Evolutionary conservation across 2,797 vertebrate genomes (phyloP).

Genomic region (Smutsia gigantea): DNA sequence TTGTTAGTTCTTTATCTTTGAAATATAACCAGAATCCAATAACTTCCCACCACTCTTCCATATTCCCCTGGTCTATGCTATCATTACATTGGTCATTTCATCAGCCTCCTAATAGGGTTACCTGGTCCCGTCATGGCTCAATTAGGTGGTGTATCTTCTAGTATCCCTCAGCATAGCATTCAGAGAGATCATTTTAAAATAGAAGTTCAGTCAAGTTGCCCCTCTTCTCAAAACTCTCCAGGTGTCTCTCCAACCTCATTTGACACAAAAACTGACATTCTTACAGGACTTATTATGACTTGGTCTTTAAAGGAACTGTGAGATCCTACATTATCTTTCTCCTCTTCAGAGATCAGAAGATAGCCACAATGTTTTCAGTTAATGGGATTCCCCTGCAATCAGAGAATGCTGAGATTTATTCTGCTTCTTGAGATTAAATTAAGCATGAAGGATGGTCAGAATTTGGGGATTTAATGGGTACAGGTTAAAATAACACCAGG

Average conservation of each 20-base stretch:
- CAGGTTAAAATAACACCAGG: neutral
- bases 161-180: neutral
- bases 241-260: neutral
- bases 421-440: conserved; percentile 39
- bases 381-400: neutral
- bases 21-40: neutral
- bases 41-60: neutral
- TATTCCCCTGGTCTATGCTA: neutral
- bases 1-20: neutral
- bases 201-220: neutral
- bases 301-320: neutral
- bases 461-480: neutral
- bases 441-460: neutral
- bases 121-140: neutral
- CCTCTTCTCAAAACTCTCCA: neutral
- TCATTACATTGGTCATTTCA: neutral
- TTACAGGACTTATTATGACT: neutral
- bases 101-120: neutral
- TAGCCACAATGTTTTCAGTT: neutral
- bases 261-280: neutral
- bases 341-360: neutral
- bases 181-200: neutral
- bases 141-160: neutral
- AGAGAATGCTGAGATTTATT: neutral
- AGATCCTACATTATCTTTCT: neutral